phyloP scores from a whole-genome alignment of 2,113 vertebrate species.

The Grammomys surdaster region DNA sequence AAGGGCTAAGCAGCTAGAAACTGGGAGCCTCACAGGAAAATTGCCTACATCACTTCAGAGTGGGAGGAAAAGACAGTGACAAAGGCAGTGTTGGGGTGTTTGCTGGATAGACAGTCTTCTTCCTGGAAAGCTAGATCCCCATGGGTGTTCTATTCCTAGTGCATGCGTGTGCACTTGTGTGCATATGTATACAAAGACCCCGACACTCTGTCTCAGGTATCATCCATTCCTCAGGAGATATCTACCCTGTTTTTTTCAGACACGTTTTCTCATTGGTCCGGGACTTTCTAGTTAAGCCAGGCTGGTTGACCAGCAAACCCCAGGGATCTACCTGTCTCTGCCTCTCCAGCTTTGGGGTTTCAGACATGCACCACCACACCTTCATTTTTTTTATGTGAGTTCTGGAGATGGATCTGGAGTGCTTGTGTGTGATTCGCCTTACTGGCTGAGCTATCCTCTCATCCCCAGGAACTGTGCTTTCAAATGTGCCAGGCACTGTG shows the following conservation, averaged over 20 bases:
- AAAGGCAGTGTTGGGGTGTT: slow-evolving; percentile 1
- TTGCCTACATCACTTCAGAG: slow-evolving; percentile 2
- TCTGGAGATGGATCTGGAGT: not conserved
- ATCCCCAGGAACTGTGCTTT: too few relatives aligned
- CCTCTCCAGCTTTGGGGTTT: not conserved
- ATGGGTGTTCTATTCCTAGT: not conserved
- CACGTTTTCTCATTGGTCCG: not conserved
- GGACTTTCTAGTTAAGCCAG: not conserved
- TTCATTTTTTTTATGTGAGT: not conserved
- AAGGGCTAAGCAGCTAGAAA: slow-evolving; percentile 46
- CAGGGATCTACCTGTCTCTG: not conserved
- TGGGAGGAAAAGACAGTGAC: not conserved
- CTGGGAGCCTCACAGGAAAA: slow-evolving; percentile 7
- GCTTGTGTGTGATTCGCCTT: not conserved
- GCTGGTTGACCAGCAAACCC: not conserved
- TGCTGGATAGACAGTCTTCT: not conserved
- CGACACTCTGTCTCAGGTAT: not conserved
- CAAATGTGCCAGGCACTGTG: not conserved
- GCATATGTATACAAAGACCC: not conserved
- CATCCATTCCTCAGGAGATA: not conserved
- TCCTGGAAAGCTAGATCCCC: slow-evolving; percentile 4
- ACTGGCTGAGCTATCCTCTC: not conserved
- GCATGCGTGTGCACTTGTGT: not conserved
- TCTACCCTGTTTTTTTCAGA: not conserved
- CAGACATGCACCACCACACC: not conserved